Base-by-base conservation (phyloP, 2,797 vertebrate genomes). In the Xyrichtys novacula region DNA sequence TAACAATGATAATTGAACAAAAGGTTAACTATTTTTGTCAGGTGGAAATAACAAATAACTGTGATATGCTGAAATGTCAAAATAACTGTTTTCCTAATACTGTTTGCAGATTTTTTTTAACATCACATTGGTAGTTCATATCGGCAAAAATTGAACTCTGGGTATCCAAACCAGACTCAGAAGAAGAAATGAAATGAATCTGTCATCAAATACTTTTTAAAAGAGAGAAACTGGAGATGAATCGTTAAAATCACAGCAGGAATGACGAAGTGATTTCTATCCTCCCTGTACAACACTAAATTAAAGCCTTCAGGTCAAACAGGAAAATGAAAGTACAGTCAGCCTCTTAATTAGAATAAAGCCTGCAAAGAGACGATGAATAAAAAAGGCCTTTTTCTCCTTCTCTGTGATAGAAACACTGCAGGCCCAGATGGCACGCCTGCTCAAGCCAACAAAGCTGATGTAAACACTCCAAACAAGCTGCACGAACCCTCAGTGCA, bases 401-500 rank as follows among this genome's bases (percentile, higher is more conserved):
- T 55, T 39, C 46, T 39, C 39, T 20, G 9, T 0, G 29, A 17
- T 17, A 43, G 65, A 71, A 28, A 43, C 67, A 3, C 77, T 42
- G 53, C 71, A 19, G 65, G 73, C 17, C 63, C 81, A 87, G 85
- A 87, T 81, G 83, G 83, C 25, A 3, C 4, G 36, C 9, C 56
- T 16, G 55, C 26, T 6, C 46, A 26, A 58, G 81, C 65, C 76
- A 74, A 80, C 59, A 48, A 17, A 49, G 50, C 59, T 59, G 32
- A 69, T 57, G 65, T 40, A 62, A 76, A 74, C 16, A 49, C 48
- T 40, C 23, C 71, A 38, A 72, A 46, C 31, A 29, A 15, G 63
- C 56, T 19, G 53, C 59, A 25, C 43, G 61, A 43, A 39, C 40
- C 61, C 4, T 2, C 23, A 16, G 43, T 25, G 22, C 54, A 7